These are phyloP conservation scores for Lagopus muta DNA, from an alignment of 2,113 vertebrate species.

Conservation along the genomic window DNA sequence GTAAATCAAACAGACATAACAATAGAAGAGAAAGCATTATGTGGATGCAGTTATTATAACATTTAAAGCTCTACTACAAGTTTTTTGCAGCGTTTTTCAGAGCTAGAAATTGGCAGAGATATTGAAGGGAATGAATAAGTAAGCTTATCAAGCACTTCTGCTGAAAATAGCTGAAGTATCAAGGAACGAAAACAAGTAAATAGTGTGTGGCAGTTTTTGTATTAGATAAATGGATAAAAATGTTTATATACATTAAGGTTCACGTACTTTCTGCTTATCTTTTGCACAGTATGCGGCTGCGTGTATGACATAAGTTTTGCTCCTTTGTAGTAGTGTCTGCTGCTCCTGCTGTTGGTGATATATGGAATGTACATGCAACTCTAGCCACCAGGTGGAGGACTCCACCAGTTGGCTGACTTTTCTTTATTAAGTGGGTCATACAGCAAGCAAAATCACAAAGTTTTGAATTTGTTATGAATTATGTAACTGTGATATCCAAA, in stretches of 20 bases:
- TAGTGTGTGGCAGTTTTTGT: not conserved
- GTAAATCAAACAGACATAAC: not conserved
- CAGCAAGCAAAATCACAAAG: not conserved
- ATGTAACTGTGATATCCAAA: not conserved
- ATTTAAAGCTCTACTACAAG: not conserved
- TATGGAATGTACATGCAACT: not conserved
- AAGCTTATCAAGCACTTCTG: not conserved
- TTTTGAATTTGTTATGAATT: not conserved
- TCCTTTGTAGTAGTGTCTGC: not conserved
- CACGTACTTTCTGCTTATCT: not conserved
- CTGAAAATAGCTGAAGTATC: not conserved
- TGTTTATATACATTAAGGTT: not conserved
- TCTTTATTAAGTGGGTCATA: not conserved
- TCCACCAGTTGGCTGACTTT: conserved; percentile 19
- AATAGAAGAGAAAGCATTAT: not conserved
- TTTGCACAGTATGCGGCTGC: not conserved
- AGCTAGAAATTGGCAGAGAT: not conserved
- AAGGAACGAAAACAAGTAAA: not conserved
- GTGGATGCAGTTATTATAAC: not conserved
- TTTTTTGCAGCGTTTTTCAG: not conserved
- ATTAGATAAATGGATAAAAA: not conserved
- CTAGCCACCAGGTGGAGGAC: conserved; percentile 68
- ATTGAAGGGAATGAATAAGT: not conserved
- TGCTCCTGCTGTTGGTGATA: not conserved
- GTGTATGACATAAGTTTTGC: not conserved